These are phyloP conservation scores for Oscheius onirici DNA, from an alignment of 2,888 invertebrate genomes.

Conservation along the genomic window DNA sequence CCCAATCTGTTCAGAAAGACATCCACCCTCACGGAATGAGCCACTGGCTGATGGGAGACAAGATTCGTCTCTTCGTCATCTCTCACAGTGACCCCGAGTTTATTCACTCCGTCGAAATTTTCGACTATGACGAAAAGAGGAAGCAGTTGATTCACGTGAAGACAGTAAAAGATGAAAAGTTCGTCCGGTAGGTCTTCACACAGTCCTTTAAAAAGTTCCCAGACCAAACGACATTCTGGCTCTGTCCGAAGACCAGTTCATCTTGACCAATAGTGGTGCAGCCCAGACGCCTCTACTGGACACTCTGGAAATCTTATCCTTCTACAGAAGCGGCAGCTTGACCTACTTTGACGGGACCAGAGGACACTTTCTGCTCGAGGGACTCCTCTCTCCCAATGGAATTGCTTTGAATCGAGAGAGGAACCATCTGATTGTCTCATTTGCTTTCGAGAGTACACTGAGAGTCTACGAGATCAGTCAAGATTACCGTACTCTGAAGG, in stretches of 20 bases:
- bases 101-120: constrained; percentile 44
- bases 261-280: constrained; percentile 53
- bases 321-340: constrained; percentile 39
- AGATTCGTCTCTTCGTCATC: constrained; percentile 49
- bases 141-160: constrained; percentile 38
- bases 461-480: no score
- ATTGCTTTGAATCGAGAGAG: constrained; percentile 32
- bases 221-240: constrained; percentile 51
- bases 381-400: background rate
- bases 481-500: no score
- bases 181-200: constrained; percentile 35
- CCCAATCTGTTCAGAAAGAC: constrained; percentile 25
- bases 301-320: constrained; percentile 36
- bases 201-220: background rate
- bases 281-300: constrained; percentile 35
- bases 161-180: constrained; percentile 40
- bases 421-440: constrained; percentile 43
- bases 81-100: constrained; percentile 39
- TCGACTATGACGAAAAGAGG: constrained; percentile 44
- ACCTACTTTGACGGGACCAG: constrained; percentile 45
- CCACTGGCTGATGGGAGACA: constrained; percentile 41
- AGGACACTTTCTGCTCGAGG: background rate
- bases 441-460: no score
- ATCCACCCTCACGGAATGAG: constrained; percentile 58
- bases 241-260: constrained; percentile 44